These are phyloP conservation scores for Hippopotamus amphibius DNA, from an alignment of 2,113 vertebrate species.

Conservation along the genomic window DNA sequence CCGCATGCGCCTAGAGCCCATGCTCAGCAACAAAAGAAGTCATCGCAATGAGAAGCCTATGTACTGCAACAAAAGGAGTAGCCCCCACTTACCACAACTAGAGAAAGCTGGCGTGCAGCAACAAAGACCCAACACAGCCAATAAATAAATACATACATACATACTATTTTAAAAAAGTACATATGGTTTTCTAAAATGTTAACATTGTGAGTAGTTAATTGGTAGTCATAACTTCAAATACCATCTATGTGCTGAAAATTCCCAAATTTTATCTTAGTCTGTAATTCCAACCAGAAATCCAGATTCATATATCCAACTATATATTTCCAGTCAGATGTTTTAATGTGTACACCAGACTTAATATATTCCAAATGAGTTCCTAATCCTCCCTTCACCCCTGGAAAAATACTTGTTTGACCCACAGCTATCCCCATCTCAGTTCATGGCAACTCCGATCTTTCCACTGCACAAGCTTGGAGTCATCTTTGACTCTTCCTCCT, in stretches of 20 bases:
- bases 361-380: background rate
- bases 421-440: background rate
- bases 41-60: too few species aligned
- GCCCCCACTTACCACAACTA: too few species aligned
- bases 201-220: background rate
- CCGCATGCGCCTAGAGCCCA: too few species aligned
- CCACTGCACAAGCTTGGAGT: background rate
- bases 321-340: background rate
- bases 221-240: background rate
- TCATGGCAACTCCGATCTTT: background rate
- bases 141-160: too few species aligned
- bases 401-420: background rate
- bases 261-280: background rate
- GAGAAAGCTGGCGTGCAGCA: too few species aligned
- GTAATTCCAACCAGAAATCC: background rate
- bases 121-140: too few species aligned
- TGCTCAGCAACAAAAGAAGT: too few species aligned
- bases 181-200: background rate
- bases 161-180: background rate
- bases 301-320: background rate
- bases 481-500: background rate
- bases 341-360: background rate
- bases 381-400: background rate
- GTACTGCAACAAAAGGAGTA: too few species aligned
- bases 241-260: background rate